Base-by-base conservation (phyloP, 1,140 invertebrate genomes). In the Hermatobates lingyangjiaoensis region DNA sequence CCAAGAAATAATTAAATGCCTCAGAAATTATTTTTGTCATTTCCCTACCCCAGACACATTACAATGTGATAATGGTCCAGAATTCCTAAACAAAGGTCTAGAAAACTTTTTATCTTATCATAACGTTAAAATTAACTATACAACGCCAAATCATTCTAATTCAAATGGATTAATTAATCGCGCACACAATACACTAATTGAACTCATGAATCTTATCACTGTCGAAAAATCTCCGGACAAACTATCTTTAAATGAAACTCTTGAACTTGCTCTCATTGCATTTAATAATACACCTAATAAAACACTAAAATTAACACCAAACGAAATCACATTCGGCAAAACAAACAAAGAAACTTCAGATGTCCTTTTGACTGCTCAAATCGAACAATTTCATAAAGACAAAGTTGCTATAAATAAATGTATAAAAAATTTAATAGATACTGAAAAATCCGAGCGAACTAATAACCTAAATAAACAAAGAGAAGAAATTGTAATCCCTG, bases 291-390 rank as follows among this genome's bases (percentile, higher is more conserved):
- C 46, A 3, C 46, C 46, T 7, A 48, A 48, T 20, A 48, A 28
- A 27, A 12, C 12, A 12, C 7, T 28, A 48, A 48, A 48, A 48
- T 48, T 48, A 48, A 23, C 46, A 27, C 46, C 46, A 3, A 48
- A 48, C 27, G 46, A 48, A 48, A 48, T 48, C 5, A 48, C 46
- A 3, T 48, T 48, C 18, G 46, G 46, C 15, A 48, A 26, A 27
- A 14, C 20, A 24, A 45, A 3, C 23, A 45, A 45, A 27, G n/a
- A 27, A 48, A 23, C 10, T 4, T 26, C 46, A 27, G 24, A 48
- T 2, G 30, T 26, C 3, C 2, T 48, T 4, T 48, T 48, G 12
- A 27, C 27, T 14, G 21, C 21, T 14, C 21, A 48, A 28, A 48
- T 26, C 3, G 25, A 27, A 27, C 15, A 48, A 48, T 48, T 28